A percentile compares a stretch with the other conserved stretches of the same genome.
Conservation (phyloP, 2,113 vertebrate genomes). For the Perca schrenkii region DNA sequence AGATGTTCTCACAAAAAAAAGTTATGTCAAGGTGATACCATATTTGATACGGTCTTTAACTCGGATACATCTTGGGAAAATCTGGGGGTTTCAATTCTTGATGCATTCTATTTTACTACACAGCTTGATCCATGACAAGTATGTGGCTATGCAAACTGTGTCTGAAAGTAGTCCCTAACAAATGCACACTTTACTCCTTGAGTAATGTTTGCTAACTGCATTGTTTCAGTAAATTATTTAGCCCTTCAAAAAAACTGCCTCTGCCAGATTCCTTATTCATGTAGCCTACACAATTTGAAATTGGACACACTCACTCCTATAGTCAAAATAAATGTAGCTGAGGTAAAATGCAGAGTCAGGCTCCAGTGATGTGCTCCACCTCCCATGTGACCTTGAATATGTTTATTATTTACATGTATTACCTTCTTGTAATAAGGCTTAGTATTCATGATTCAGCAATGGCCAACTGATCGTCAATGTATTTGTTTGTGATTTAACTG, state of each 20-base stretch:
- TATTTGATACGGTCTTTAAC: conserved; percentile 47
- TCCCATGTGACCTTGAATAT: conserved; percentile 22
- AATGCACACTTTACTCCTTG: background rate
- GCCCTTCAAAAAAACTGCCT: background rate
- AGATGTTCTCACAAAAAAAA: conserved; percentile 51
- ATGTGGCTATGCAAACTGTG: background rate
- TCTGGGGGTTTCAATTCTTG: conserved; percentile 1
- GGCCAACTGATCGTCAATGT: background rate
- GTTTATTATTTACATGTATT: background rate
- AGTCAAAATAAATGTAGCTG: background rate
- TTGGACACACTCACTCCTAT: background rate
- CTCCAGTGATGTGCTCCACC: background rate
- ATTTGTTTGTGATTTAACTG: background rate
- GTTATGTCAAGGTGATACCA: conserved; percentile 46
- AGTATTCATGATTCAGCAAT: background rate
- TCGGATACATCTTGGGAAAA: conserved; percentile 14
- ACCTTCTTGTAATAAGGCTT: background rate
- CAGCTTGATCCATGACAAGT: conserved; percentile 2
- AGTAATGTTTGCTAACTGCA: background rate
- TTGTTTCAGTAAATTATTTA: background rate
- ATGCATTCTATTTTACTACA: background rate
- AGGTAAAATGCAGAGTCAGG: background rate
- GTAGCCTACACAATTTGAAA: background rate
- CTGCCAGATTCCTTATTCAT: background rate
- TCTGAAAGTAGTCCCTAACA: background rate